phyloP scores from a whole-genome alignment of 37 sponge, comb jelly and placozoan genomes.

The Corticium candelabrum region DNA sequence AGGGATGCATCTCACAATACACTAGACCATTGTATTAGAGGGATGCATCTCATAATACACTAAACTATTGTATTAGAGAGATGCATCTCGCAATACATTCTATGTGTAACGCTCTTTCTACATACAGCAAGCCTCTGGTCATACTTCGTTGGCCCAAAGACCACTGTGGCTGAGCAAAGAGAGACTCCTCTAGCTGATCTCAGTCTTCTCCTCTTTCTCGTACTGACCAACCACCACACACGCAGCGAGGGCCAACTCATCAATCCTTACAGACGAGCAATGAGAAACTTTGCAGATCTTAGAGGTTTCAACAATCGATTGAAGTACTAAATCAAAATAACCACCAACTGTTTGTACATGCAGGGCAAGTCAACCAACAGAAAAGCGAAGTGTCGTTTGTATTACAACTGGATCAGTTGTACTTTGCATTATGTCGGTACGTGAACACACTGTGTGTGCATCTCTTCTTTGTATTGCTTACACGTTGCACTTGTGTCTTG shows the following conservation, averaged over 20 bases:
- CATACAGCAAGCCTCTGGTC: conserved; percentile 74
- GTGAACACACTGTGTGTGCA: background rate
- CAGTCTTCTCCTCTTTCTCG: conserved; percentile 54
- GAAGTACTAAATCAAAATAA: background rate
- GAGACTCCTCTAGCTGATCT: conserved; percentile 53
- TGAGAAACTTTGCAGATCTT: conserved; percentile 46
- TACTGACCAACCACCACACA: conserved; percentile 36
- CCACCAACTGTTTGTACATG: conserved; percentile 5
- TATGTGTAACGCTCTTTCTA: background rate
- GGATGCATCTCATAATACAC: too few relatives aligned
- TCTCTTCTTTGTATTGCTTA: background rate
- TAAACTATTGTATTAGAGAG: too few relatives aligned
- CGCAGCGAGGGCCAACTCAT: conserved; percentile 18
- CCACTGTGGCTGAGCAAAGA: background rate
- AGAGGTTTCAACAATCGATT: conserved; percentile 17
- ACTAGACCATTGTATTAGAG: too few relatives aligned
- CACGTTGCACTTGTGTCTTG: too few relatives aligned
- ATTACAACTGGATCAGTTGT: conserved; percentile 50
- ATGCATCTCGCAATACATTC: too few relatives aligned
- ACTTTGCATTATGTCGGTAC: conserved; percentile 60
- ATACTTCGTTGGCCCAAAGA: conserved; percentile 11
- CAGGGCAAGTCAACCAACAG: conserved; percentile 14
- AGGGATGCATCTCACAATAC: too few relatives aligned
- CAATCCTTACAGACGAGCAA: conserved; percentile 48
- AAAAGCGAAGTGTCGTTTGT: conserved; percentile 16